Conservation (phyloP, 2,113 vertebrate genomes). For the Falcunculus frontatus region DNA sequence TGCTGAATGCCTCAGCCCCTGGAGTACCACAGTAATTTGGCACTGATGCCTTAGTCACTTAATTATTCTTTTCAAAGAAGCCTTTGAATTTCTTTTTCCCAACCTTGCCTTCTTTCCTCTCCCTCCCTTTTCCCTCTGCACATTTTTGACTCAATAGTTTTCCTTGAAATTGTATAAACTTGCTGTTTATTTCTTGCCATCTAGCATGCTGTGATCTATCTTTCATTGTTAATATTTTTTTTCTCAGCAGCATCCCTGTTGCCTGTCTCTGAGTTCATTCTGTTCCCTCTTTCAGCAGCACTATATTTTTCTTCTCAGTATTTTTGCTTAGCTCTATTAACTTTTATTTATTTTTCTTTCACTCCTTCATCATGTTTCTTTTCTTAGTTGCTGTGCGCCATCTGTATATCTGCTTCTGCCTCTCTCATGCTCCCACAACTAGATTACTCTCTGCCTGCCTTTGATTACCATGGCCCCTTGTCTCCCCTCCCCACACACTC, state of each 20-base stretch:
- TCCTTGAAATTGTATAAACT: conserved; percentile 60
- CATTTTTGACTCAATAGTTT: conserved; percentile 55
- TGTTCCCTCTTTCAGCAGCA: conserved; percentile 21
- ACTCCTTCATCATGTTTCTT: conserved; percentile 52
- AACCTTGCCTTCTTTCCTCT: not conserved
- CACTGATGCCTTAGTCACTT: conserved; percentile 24
- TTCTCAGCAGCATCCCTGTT: conserved; percentile 23
- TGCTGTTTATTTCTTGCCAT: conserved; percentile 56
- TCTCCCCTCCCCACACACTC: not conserved
- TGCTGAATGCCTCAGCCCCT: not conserved
- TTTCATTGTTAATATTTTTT: conserved; percentile 53
- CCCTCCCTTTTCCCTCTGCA: not conserved
- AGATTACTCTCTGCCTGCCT: not conserved
- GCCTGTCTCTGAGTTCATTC: conserved; percentile 47
- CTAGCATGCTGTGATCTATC: conserved; percentile 49
- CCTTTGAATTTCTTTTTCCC: conserved; percentile 11
- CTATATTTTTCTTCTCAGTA: conserved; percentile 54
- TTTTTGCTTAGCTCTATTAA: conserved; percentile 68
- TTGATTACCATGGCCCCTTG: not conserved
- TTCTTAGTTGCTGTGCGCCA: conserved; percentile 29
- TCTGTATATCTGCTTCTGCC: conserved; percentile 44
- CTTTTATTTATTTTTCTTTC: conserved; percentile 67
- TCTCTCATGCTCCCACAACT: not conserved
- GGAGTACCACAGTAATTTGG: not conserved
- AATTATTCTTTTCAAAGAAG: conserved; percentile 41